Conservation (phyloP, 2,888 invertebrate species). For the Miltochrista miniata region DNA sequence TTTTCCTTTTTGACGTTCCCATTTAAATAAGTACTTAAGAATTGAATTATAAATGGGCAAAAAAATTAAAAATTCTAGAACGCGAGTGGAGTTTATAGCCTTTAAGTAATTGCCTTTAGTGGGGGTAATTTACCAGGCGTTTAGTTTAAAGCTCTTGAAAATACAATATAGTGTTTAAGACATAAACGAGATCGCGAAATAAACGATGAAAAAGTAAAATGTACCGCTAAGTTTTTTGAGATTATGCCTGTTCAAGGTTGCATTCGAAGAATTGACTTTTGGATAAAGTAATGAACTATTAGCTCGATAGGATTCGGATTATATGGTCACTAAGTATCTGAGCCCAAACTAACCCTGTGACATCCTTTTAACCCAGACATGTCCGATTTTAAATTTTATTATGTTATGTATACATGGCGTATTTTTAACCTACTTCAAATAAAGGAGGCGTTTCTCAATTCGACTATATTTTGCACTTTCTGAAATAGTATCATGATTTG, state of each 20-base stretch:
- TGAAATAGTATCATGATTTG: too few relatives aligned
- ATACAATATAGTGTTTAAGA: conserved; percentile 18
- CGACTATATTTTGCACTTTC: too few relatives aligned
- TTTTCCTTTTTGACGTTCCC: too few relatives aligned
- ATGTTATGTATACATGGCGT: too few relatives aligned
- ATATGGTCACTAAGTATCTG: not conserved
- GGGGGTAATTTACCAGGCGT: conserved; percentile 33
- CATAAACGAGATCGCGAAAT: not conserved
- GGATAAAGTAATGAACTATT: not conserved
- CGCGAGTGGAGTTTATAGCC: conserved; percentile 30
- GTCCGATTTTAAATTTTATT: too few relatives aligned
- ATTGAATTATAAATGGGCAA: too few relatives aligned
- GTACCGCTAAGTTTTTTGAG: not conserved
- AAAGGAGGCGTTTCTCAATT: too few relatives aligned
- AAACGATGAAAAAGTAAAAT: not conserved
- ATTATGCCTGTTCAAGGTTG: not conserved
- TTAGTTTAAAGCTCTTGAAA: conserved; percentile 21
- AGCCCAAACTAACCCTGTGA: too few relatives aligned
- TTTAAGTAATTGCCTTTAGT: conserved; percentile 38
- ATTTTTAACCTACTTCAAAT: too few relatives aligned
- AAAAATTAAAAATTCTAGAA: conserved; percentile 18
- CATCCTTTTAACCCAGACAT: too few relatives aligned
- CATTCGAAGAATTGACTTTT: not conserved
- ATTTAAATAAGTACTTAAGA: too few relatives aligned
- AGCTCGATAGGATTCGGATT: not conserved